phyloP scores from a whole-genome alignment of 2,113 vertebrate species.

The Cryptomyrus ogoouensis region DNA sequence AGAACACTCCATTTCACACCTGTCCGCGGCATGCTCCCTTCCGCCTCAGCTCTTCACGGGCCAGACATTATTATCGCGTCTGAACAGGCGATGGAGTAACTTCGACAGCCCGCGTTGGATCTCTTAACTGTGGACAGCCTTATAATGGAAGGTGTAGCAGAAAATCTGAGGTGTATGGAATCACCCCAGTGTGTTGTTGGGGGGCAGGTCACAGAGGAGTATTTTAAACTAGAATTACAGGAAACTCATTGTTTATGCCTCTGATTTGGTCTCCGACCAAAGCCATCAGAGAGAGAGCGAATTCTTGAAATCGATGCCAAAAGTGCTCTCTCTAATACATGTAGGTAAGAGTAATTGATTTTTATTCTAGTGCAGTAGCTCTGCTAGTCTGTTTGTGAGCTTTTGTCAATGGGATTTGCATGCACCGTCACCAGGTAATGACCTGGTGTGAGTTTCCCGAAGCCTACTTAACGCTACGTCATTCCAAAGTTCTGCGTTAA shows the following conservation, averaged over 20 bases:
- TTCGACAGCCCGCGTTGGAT: constrained; percentile 23
- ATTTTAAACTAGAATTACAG: constrained; percentile 9
- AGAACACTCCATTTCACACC: constrained; percentile 46
- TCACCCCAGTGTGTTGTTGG: background rate
- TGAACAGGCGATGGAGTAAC: constrained; percentile 27
- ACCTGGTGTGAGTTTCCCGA: background rate
- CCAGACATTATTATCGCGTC: constrained; percentile 33
- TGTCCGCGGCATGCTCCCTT: constrained; percentile 18
- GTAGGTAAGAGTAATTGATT: constrained; percentile 28
- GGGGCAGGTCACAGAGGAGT: background rate
- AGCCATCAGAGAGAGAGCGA: constrained; percentile 11
- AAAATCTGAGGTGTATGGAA: background rate
- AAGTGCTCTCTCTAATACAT: constrained; percentile 24
- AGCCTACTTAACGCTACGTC: too few relatives aligned
- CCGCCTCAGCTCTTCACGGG: constrained; percentile 17
- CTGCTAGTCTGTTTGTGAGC: constrained; percentile 6
- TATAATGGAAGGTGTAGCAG: constrained; percentile 15
- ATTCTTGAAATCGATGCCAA: background rate
- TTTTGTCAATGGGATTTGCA: constrained; percentile 39
- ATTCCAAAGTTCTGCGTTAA: too few relatives aligned
- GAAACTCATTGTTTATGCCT: background rate
- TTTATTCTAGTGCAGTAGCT: constrained; percentile 22
- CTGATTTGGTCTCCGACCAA: background rate
- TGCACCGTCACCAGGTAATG: constrained; percentile 39
- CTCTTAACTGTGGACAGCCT: constrained; percentile 25